Percentiles rank a stretch among this genome's conserved stretches.
These are phyloP conservation scores for Semotilus atromaculatus DNA, from an alignment of 2,797 vertebrate genomes.

Conservation along the genomic window DNA sequence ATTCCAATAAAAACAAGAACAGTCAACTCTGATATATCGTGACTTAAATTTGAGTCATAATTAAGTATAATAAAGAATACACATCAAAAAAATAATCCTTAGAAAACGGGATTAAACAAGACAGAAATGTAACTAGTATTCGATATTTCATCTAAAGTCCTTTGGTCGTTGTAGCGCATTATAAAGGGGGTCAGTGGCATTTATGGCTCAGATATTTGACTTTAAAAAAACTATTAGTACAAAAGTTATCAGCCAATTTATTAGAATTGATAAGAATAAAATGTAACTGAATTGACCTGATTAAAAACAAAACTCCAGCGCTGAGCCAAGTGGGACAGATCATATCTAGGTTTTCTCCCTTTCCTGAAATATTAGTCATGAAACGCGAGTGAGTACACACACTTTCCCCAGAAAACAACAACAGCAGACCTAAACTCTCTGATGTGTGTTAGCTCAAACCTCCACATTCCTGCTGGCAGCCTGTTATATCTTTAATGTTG, in stretches of 20 bases:
- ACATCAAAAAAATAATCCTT: neutral
- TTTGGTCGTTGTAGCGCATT: too few relatives aligned
- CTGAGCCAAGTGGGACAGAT: neutral
- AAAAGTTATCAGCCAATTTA: neutral
- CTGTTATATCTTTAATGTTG: slow-evolving; percentile 36
- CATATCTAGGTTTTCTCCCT: neutral
- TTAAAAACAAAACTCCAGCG: neutral
- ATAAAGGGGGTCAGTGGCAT: too few relatives aligned
- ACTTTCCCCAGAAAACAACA: slow-evolving; percentile 45
- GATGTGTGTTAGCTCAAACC: slow-evolving; percentile 20
- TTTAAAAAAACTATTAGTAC: neutral
- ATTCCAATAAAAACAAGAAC: too few relatives aligned
- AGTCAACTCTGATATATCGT: too few relatives aligned
- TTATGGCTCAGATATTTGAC: too few relatives aligned
- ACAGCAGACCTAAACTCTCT: slow-evolving; percentile 23
- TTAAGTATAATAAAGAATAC: neutral
- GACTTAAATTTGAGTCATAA: too few relatives aligned
- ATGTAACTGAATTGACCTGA: neutral
- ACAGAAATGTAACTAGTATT: neutral
- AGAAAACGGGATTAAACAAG: neutral
- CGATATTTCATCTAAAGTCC: neutral
- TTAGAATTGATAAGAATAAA: neutral
- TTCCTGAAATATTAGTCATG: slow-evolving; percentile 19
- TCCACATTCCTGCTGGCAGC: slow-evolving; percentile 13
- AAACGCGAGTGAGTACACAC: slow-evolving; percentile 40